Evolutionary conservation across 2,888 invertebrate species (phyloP).

Genomic region (Nowickia ferox): DNA sequence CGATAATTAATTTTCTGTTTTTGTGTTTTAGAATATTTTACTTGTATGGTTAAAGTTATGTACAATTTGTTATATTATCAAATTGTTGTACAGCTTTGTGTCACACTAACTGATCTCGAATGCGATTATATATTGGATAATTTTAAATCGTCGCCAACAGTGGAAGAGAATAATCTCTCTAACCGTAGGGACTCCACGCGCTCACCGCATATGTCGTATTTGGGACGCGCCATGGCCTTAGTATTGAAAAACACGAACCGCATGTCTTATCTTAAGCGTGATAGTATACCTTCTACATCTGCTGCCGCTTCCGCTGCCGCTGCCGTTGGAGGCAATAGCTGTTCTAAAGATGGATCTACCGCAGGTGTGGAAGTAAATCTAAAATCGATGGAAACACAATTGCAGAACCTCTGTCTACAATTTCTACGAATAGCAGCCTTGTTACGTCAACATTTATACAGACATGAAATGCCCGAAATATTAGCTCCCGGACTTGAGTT

Average conservation of each 20-base stretch:
- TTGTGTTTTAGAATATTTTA: conserved; percentile 90
- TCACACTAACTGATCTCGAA: conserved; percentile 87
- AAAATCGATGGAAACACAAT: conserved; percentile 84
- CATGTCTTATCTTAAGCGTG: conserved; percentile 80
- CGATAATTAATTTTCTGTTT: neutral
- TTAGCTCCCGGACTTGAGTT: conserved; percentile 88
- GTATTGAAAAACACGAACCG: conserved; percentile 80
- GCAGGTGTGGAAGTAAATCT: conserved; percentile 78
- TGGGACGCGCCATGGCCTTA: conserved; percentile 82
- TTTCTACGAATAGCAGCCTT: conserved; percentile 93
- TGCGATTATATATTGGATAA: conserved; percentile 84
- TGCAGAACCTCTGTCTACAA: conserved; percentile 92
- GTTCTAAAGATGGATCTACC: conserved; percentile 42
- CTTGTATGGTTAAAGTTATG: conserved; percentile 92
- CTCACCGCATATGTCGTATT: conserved; percentile 74
- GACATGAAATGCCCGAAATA: conserved; percentile 89
- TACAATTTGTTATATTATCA: conserved; percentile 96
- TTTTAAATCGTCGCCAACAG: conserved; percentile 73
- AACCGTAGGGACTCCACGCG: conserved; percentile 74
- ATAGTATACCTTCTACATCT: conserved; percentile 78
- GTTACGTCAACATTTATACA: conserved; percentile 92
- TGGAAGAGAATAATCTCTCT: conserved; percentile 51
- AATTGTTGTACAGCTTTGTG: conserved; percentile 91
- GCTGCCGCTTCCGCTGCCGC: conserved; percentile 75
- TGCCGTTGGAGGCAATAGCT: conserved; percentile 23